Evolutionary conservation across 2,113 vertebrate species (phyloP), one percentile per base, ranked within the genome.

Genomic region (Azemiops feae): DNA sequence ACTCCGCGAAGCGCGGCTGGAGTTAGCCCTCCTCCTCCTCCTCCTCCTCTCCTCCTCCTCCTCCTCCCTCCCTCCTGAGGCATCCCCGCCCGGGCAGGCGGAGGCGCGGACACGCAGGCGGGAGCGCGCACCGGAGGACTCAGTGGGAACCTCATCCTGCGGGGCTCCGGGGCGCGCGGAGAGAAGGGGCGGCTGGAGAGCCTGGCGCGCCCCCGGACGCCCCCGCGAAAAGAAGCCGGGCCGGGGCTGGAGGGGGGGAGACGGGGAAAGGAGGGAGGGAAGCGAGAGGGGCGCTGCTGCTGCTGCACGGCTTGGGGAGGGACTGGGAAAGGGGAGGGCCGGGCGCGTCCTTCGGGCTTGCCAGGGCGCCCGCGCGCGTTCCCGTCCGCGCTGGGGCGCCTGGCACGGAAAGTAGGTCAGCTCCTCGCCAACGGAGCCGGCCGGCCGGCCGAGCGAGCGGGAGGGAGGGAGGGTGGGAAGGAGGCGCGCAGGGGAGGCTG

Each of bases 331-430:
- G 4, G 22, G 43, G 20, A 8, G 20, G 20, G 16, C 4, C 27
- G 23, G 12, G 43, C 81, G 34, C 81, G 34, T 43, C 9, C 43
- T 7, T 20, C 20, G 87, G 52, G 52, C n/a, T 55, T 7, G 16
- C n/a, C 8, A 2, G 1, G 23, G 12, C 8, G 53, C 52, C 14
- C 43, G 69, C 30, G 53, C 27, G 55, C 85, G 85, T 87, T 85
- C 87, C 8, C 8, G 60, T 52, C 34, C 25, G 55, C 92, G 92
- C 92, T 10, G 87, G 60, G 39, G 34, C 55, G 81, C 20, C 60
- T 92, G 92, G 90, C 94, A 47, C 10, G 94, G 97, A 97, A 98
- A 98, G 98, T 98, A 98, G 98, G 98, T 98, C 98, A 98, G 94
- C 94, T 97, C 95, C 74, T 16, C 5, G 12, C 25, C 2, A 60